These are phyloP conservation scores for Apaloderma vittatum DNA, from an alignment of 2,113 vertebrate genomes.

Conservation along the genomic window DNA sequence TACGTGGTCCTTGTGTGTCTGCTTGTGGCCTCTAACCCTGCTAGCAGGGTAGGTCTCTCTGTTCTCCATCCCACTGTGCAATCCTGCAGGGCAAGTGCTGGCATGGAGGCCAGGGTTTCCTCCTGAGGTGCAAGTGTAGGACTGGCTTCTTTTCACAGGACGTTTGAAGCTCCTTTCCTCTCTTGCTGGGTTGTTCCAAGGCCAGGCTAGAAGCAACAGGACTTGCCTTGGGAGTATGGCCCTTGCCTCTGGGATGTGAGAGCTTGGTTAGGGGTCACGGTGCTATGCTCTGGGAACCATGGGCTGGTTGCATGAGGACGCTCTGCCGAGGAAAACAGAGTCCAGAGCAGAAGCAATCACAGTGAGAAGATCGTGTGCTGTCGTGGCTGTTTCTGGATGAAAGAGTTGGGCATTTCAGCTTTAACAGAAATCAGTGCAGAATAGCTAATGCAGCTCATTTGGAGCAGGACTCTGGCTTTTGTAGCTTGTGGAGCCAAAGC, in stretches of 20 bases:
- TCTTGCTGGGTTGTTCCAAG: not conserved
- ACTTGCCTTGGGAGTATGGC: not conserved
- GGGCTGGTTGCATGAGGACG: not conserved
- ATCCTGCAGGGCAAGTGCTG: not conserved
- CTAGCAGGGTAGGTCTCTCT: not conserved
- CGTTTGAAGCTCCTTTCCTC: not conserved
- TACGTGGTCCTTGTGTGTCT: not conserved
- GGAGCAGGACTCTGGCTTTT: not conserved
- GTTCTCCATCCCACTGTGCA: not conserved
- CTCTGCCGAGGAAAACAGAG: not conserved
- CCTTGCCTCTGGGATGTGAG: not conserved
- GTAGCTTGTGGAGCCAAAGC: not conserved
- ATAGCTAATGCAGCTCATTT: not conserved
- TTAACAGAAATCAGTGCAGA: not conserved
- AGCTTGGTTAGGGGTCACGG: not conserved
- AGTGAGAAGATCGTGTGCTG: rapidly evolving
- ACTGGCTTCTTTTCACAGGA: not conserved
- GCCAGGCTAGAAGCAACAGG: not conserved
- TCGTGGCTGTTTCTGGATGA: not conserved
- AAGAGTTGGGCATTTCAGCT: not conserved
- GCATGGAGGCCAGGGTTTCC: not conserved
- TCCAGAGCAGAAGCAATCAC: not conserved
- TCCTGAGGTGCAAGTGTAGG: not conserved
- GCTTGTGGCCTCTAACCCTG: not conserved
- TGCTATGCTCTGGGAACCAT: not conserved